phyloP scores from a whole-genome alignment of 2,797 vertebrate species.

The Typhlichthys eigenmanni region DNA sequence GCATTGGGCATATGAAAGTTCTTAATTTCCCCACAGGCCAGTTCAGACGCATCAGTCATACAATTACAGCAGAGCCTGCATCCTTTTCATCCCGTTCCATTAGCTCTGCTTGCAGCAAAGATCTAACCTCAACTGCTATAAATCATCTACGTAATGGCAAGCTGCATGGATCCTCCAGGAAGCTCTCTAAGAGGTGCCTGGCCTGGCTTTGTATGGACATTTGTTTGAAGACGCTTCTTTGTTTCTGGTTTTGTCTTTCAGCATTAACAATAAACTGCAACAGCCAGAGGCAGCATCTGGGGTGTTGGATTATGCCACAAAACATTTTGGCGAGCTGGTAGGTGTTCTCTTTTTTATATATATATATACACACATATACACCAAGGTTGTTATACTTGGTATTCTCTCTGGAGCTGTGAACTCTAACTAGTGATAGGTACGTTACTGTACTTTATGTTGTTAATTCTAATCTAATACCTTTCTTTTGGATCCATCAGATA shows the following conservation, averaged over 20 bases:
- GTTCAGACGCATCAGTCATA: slow-evolving; percentile 17
- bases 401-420: background rate
- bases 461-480: too few species aligned
- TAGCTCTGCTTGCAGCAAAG: slow-evolving; percentile 8
- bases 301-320: slow-evolving; percentile 98
- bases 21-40: too few species aligned
- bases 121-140: slow-evolving; percentile 28
- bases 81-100: slow-evolving; percentile 16
- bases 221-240: slow-evolving; percentile 7
- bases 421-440: too few species aligned
- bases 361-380: background rate
- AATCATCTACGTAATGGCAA: slow-evolving; percentile 2
- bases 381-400: background rate
- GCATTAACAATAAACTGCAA: slow-evolving; percentile 98
- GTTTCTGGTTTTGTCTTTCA: slow-evolving; percentile 65
- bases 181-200: background rate
- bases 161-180: slow-evolving; percentile 4
- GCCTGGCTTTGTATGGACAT: slow-evolving; percentile 3
- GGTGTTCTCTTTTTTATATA: slow-evolving; percentile 56
- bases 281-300: slow-evolving; percentile 97
- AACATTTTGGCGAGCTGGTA: slow-evolving; percentile 97
- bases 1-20: too few species aligned
- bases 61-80: background rate
- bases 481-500: too few species aligned
- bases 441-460: too few species aligned